These are phyloP conservation scores for Phalangium opilio DNA, from an alignment of 2,888 invertebrate species.

Conservation along the genomic window DNA sequence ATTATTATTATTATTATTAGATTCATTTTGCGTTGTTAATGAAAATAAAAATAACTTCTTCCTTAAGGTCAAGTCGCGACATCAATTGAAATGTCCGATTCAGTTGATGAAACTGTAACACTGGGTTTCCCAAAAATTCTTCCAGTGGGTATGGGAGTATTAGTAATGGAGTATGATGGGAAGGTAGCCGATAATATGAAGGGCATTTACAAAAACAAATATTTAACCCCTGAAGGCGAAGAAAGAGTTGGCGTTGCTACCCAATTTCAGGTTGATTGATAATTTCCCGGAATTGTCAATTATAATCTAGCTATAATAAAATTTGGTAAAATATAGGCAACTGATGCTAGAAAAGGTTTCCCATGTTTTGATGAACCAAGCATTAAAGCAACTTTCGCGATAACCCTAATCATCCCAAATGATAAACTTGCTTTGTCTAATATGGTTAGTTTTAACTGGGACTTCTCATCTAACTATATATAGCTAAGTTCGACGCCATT, in stretches of 20 bases:
- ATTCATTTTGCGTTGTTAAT: too few relatives aligned
- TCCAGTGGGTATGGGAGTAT: conserved; percentile 2
- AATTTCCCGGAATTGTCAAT: neutral
- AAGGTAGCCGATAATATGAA: conserved; percentile 32
- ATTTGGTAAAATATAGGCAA: conserved; percentile 46
- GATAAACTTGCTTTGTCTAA: neutral
- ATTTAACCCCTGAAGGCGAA: conserved; percentile 27
- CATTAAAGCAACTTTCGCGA: conserved; percentile 8
- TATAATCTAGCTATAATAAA: neutral
- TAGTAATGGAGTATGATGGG: conserved; percentile 28
- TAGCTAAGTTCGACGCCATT: too few relatives aligned
- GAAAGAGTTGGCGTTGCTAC: conserved; percentile 30
- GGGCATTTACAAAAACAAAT: conserved; percentile 33
- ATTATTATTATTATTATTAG: too few relatives aligned
- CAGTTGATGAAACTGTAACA: neutral
- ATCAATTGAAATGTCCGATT: too few relatives aligned
- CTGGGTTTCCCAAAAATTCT: neutral
- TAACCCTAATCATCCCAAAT: conserved; percentile 3
- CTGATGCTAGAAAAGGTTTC: conserved; percentile 77
- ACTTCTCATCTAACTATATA: neutral
- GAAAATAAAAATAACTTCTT: too few relatives aligned
- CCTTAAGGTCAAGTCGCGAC: too few relatives aligned
- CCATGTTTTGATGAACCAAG: conserved; percentile 81
- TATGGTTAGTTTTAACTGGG: neutral
- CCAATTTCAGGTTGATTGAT: conserved; percentile 31